Evolutionary conservation across 2,113 vertebrate species (phyloP).

Genomic region (Cromileptes altivelis): DNA sequence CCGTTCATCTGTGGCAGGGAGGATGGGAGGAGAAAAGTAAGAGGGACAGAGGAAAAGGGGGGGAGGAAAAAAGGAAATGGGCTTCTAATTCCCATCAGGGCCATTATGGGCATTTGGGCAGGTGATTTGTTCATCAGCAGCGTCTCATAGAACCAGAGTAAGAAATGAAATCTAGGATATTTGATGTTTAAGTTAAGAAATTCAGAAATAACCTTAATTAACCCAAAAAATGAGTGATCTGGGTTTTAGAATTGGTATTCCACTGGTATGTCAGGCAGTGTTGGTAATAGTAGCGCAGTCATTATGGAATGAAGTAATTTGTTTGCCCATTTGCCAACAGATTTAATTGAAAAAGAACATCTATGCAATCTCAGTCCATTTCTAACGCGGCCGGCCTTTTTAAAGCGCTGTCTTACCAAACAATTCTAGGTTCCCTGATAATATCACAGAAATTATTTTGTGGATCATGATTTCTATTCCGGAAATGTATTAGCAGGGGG

Average conservation of each 20-base stretch:
- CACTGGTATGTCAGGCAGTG: not conserved
- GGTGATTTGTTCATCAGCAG: slow-evolving; percentile 57
- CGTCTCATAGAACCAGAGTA: slow-evolving; percentile 30
- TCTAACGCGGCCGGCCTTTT: slow-evolving; percentile 14
- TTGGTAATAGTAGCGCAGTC: not conserved
- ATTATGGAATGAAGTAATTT: slow-evolving; percentile 24
- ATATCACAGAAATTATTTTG: slow-evolving; percentile 67
- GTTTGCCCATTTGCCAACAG: slow-evolving; percentile 14
- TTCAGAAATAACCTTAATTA: slow-evolving; percentile 50
- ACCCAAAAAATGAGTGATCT: not conserved
- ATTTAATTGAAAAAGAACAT: slow-evolving; percentile 66
- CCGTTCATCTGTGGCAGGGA: slow-evolving; percentile 66
- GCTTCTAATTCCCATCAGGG: slow-evolving; percentile 69
- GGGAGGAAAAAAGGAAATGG: slow-evolving; percentile 41
- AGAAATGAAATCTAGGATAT: slow-evolving; percentile 41
- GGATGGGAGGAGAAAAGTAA: slow-evolving; percentile 16
- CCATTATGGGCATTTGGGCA: slow-evolving; percentile 56
- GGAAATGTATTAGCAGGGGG: slow-evolving; percentile 60
- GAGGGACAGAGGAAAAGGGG: slow-evolving; percentile 20
- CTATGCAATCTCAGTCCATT: slow-evolving; percentile 28
- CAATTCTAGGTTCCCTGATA: slow-evolving; percentile 62
- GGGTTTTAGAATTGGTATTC: slow-evolving; percentile 33
- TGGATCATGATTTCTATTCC: slow-evolving; percentile 71
- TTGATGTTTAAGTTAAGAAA: slow-evolving; percentile 47
- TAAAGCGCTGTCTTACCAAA: slow-evolving; percentile 27